Base-by-base conservation (phyloP, 2,888 invertebrate genomes). In the Drosophila incognita region DNA sequence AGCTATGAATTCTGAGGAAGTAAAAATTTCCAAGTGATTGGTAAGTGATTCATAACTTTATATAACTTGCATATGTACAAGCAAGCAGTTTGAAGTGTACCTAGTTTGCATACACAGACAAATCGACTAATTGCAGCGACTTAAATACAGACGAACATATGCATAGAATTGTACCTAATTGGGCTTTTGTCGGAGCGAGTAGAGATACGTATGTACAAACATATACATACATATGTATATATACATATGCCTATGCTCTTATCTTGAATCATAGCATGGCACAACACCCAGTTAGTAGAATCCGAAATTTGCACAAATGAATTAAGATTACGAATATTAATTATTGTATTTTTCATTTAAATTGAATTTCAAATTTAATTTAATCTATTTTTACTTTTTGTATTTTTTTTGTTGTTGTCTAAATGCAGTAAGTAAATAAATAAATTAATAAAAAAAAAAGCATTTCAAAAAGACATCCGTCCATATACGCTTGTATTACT, bases 81-180 rank as follows among this genome's bases (percentile, higher is more conserved):
- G 21, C 3, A 6, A 21, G 21, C 21, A 21, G 21, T 35, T 10
- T 36, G 10, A 24, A 33, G 49, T 57, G 38, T 40, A 36, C 42
- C 36, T 13, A 24, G 38, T 53, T 58, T 18, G 38, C 51, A 29
- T 49, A 27, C 64, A 48, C 35, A 31, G 46, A 53, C 35, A 42
- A 57, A 71, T 38, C 46, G 51, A 64, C 61, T 74, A 61, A 64
- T 68, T 74, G 74, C 48, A 56, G 52, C 40, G 27, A 31, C 35
- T 31, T 51, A 59, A 21, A 38, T 38, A 40, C 24, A 29, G 4
- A 27, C 5, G 10, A 4, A 40, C 40, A 40, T n/a, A 40, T 40
- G 10, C 4, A 10, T 27, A n/a, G 7, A 38, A 18, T 21, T 42
- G 42, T 31, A 24, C 10, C n/a, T 31, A 58, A 48, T 48, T 58